phyloP scores from a whole-genome alignment of 2,113 vertebrate genomes.

The Glaucomys volans region DNA sequence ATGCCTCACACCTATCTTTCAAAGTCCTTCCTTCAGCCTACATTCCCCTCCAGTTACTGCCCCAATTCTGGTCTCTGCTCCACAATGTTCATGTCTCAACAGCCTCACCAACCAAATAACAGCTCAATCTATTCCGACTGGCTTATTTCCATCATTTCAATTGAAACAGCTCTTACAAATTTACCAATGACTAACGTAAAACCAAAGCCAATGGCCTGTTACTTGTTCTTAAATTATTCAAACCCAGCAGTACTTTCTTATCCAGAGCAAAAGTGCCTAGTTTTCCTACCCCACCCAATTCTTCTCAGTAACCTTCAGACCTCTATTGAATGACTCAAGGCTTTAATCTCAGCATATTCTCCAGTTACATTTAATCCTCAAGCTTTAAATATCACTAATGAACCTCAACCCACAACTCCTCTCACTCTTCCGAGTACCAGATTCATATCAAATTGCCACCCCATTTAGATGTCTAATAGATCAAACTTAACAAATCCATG shows the following conservation, averaged over 20 bases:
- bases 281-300: background rate
- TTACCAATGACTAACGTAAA: background rate
- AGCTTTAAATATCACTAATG: background rate
- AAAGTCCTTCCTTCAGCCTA: background rate
- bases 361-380: background rate
- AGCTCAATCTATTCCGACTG: background rate
- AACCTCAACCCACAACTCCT: background rate
- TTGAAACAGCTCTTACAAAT: background rate
- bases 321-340: background rate
- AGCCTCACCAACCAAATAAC: background rate
- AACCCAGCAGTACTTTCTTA: background rate
- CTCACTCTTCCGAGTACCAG: slow-evolving; percentile 20
- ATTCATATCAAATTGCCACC: background rate
- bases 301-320: background rate
- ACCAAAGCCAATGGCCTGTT: background rate
- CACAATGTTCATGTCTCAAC: background rate
- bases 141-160: background rate
- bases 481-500: background rate
- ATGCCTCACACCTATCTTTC: background rate
- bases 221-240: slow-evolving; percentile 15
- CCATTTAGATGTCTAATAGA: background rate
- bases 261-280: background rate
- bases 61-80: background rate
- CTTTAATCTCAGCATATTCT: background rate
- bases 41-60: background rate